Evolutionary conservation across 2,113 vertebrate species (phyloP), one percentile per base, ranked within the genome.

Genomic region (Opisthocomus hoazin): DNA sequence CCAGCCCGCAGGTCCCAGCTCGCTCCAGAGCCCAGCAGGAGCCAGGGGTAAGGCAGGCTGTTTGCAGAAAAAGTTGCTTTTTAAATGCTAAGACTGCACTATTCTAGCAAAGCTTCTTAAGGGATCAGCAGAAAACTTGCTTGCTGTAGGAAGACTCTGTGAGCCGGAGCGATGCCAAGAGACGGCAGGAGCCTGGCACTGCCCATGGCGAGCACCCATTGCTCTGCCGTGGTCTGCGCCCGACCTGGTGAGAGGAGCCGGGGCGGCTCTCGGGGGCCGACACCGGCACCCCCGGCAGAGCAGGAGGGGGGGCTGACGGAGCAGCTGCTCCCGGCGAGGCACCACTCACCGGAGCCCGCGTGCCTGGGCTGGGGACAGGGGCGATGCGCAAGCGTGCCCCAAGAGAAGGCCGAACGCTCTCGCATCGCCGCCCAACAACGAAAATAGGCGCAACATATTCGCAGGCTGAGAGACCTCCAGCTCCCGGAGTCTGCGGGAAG

Each of bases 51-150:
- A 87, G 9, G 18, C 39, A 66, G 46, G 53, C 65, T 10, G 63
- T 50, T 66, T 58, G 92, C 85, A 88, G 64, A 48, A 95, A 77
- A 96, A 96, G 85, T 86, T 71, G 64, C 29, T 61, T 83, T 93
- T 77, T 5, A 88, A 78, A 17, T 77, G 87, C 88, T 74, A 90
- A 69, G 71, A 8, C 54, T 86, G 93, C 93, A 57, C 74, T 82
- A 46, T 76, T 48, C 8, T 4, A 19, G 64, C 87, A 27, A 36
- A 82, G 65, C 74, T 89, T 41, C 83, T 81, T 77, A 29, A 9
- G 63, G 85, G 57, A 60, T 96, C 93, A 88, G 96, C 95, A 90
- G 71, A 91, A 96, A 96, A 86, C 84, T 75, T 58, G 65, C 87
- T 83, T 70, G 89, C 66, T 8, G 7, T 46, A 65, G 82, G 87